Base-by-base conservation (phyloP, 2,888 invertebrate species). In the Amorpha juglandis region DNA sequence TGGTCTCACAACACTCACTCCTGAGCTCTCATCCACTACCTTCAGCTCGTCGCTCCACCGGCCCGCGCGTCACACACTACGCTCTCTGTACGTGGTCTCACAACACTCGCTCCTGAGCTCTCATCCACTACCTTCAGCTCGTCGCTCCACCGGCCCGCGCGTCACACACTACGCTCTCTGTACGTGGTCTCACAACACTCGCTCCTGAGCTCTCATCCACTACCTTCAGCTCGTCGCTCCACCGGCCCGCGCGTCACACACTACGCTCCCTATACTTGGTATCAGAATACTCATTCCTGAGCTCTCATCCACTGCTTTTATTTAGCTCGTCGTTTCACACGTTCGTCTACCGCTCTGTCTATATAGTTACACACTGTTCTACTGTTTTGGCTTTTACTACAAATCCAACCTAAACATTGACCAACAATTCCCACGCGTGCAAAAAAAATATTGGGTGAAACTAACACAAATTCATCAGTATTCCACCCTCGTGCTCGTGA, bases 401-500 rank as follows among this genome's bases (percentile, higher is more conserved):
- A 19, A 12, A 58, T 58, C 38, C 9, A 6, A 58, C 12, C 38
- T 19, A 58, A 58, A 58, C 21, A 58, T 58, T 58, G 58, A 58
- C 58, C 58, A 38, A 19, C 38, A 58, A 42, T 42, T 58, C 42
- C 38, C 58, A 19, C 12, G 58, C 42, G 38, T 19, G 42, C 58
- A 58, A 58, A 58, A 58, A n/a, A 53, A 58, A 58, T 58, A 58
- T 58, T 58, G 42, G 19, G 58, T 58, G 38, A 12, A 42, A 58
- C 38, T 58, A 42, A 58, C 58, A 58, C 58, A 58, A 42, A 58
- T 58, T 58, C 73, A 74, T 77, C 75, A 77, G 77, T 78, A 78
- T 78, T 75, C 73, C 70, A 55, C 6, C 64, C 70, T 71, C 67
- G 63, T 14, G 66, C 67, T 70, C 65, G 50, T 65, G 69, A 74